Base-by-base conservation (phyloP, 2,113 vertebrate genomes). In the Struthidea cinerea region DNA sequence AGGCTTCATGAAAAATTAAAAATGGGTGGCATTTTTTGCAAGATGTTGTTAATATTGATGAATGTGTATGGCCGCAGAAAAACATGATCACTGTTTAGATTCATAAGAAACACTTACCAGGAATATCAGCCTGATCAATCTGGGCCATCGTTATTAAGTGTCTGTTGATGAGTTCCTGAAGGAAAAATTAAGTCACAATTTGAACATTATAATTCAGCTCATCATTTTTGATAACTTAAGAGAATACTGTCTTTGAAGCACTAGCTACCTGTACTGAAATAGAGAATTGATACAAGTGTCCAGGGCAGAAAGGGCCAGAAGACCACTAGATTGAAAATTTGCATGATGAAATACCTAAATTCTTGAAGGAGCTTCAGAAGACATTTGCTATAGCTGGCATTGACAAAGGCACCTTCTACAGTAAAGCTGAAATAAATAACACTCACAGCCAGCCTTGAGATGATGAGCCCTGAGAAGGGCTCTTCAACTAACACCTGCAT, bases 141-240 rank as follows among this genome's bases (percentile, higher is more conserved):
- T 99, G 99, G 95, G 99, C 99, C 99, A 99, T 99, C 82, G 99
- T 99, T 98, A 99, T 99, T 97, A 99, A 98, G 97, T 99, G 99
- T 94, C 99, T 98, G 98, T 99, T 99, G 96, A 99, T 99, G 97
- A 99, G 98, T 98, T 99, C 99, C 99, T 99, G 96, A 94, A 82
- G 64, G 94, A 96, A 42, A 95, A 82, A 94, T 82, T 68, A 95
- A 90, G 50, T 57, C 35, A 74, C 52, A 33, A 75, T 83, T 95
- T 86, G n/a, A 91, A 85, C 32, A 35, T 49, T 28, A 13, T 69
- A 61, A 75, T 77, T 79, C 39, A 82, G 50, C 20, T 79, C 7
- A 81, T 59, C 6, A 32, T 55, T 75, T 89, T 44, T 61, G 6
- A 4, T 37, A 68, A 84, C 9, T 42, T 44, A 87, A 69, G 16